Evolutionary conservation across 2,888 invertebrate species (phyloP), one percentile per base, ranked within the genome.

Genomic region (Tachina grossa): DNA sequence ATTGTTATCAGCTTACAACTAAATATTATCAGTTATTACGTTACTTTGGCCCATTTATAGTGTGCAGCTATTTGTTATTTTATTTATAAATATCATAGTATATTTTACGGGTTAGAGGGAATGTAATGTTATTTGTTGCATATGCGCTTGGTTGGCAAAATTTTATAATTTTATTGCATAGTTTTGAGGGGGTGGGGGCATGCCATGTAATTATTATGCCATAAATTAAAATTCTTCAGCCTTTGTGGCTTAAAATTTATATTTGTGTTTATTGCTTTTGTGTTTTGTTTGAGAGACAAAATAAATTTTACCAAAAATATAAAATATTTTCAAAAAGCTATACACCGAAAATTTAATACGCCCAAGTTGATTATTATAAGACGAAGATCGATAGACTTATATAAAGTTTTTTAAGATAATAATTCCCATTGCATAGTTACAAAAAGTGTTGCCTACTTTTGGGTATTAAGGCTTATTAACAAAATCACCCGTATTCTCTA

Each of bases 11-110:
- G 39, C 49, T 72, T 49, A 65, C 45, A 22, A 53, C 43, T 11
- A 43, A 13, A 6, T 45, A 53, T 75, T 65, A 75, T 31, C 22
- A 51, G 49, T 43, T 74, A 63, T 74, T 63, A 22, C 2, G 9
- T n/a, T 41, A 41, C 59, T 49, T 13, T 51, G 22, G 53, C 45
- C 43, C n/a, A 9, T 22, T 75, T 49, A 22, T 9, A 51, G 10
- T 53, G 9, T 43, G 31, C 5, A 2, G 22, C 19, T 47, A 9
- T 22, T 22, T 47, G 8, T 3, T 22, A 22, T 47, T 57, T 57
- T 31, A 47, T 22, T 31, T 22, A 22, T 65, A 43, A 19, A 63
- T n/a, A 19, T 9, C 19, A 63, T 1, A 43, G 5, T 9, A 22
- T 14, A 14, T 13, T 47, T 65, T 59, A n/a, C 8, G 19, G 22